A percentile compares a stretch with the other conserved stretches of the same genome.
Evolutionary conservation across 2,888 invertebrate genomes (phyloP).

Genomic region (Coenonympha arcania): DNA sequence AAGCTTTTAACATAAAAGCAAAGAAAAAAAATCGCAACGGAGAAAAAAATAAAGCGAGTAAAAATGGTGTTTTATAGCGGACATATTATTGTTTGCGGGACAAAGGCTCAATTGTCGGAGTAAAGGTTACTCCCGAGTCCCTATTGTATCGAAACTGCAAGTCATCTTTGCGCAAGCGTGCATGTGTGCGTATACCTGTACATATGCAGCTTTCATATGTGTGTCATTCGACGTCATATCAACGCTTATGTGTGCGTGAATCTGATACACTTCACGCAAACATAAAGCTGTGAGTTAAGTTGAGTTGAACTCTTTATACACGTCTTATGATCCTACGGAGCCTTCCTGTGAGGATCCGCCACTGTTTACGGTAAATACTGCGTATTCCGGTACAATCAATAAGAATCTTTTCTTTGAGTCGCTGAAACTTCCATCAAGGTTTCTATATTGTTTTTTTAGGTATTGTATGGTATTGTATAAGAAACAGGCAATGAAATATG

Average conservation of each 20-base stretch:
- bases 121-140: too few species aligned
- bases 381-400: slow-evolving; percentile 1
- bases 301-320: background rate
- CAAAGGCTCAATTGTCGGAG: slow-evolving; percentile 1
- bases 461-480: too few species aligned
- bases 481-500: too few species aligned
- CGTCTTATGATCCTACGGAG: background rate
- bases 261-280: too few species aligned
- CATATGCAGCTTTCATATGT: too few species aligned
- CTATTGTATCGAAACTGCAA: too few species aligned
- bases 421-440: background rate
- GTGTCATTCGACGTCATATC: too few species aligned
- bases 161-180: too few species aligned
- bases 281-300: too few species aligned
- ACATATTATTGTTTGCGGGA: slow-evolving; percentile 5
- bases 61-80: slow-evolving; percentile 1
- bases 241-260: too few species aligned
- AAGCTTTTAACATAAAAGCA: background rate
- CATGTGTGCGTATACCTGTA: too few species aligned
- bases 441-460: background rate
- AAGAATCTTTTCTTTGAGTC: background rate
- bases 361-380: background rate
- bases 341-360: background rate
- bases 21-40: background rate
- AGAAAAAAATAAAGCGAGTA: slow-evolving; percentile 1